Evolutionary conservation across 2,113 vertebrate genomes (phyloP).

Genomic region (Glareola pratincola): DNA sequence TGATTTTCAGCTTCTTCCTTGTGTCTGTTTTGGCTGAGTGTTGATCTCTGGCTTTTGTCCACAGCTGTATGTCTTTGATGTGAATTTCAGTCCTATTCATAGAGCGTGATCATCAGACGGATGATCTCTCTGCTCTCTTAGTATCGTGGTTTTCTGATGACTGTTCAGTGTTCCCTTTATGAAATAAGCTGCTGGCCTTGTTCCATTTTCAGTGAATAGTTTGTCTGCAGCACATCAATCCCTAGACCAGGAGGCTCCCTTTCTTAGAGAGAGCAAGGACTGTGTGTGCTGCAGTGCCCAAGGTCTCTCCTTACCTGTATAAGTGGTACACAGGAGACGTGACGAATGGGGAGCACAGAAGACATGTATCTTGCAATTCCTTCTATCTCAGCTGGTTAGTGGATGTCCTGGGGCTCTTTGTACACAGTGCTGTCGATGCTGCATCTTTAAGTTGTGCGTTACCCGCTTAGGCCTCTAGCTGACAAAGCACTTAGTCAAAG

Average conservation of each 20-base stretch:
- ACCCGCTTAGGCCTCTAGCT: neutral
- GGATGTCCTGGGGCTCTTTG: neutral
- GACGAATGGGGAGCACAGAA: neutral
- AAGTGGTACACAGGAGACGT: neutral
- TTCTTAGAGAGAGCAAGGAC: neutral
- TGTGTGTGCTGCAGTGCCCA: neutral
- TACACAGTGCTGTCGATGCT: neutral
- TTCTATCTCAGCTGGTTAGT: neutral
- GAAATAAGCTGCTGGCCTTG: slow-evolving; percentile 19
- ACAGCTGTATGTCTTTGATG: neutral
- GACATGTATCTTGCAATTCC: neutral
- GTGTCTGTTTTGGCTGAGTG: neutral
- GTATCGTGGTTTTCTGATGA: neutral
- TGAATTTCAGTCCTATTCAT: neutral
- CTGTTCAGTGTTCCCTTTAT: slow-evolving; percentile 12
- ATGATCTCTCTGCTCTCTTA: neutral
- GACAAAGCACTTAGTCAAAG: slow-evolving; percentile 12
- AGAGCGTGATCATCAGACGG: neutral
- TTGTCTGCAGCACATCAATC: neutral
- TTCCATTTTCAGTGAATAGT: neutral
- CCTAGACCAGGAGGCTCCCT: neutral
- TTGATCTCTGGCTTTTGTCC: neutral
- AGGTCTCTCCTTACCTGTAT: neutral
- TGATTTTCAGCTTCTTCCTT: neutral
- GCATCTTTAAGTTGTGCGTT: neutral